Conservation (phyloP, 2,797 vertebrate species). For the Myotis vivesi region DNA sequence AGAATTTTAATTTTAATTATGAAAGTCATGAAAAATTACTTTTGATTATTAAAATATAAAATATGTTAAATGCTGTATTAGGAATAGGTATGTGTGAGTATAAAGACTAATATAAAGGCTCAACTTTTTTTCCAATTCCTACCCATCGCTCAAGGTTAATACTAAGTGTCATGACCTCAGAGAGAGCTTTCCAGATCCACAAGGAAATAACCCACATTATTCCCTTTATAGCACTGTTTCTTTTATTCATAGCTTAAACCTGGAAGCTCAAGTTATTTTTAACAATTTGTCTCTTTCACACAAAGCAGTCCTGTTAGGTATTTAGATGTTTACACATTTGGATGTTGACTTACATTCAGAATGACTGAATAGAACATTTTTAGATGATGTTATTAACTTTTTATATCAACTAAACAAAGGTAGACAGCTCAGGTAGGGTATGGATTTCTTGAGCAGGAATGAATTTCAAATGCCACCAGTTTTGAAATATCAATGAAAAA, state of each 20-base stretch:
- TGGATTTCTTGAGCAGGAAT: slow-evolving; percentile 54
- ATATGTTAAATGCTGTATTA: neutral
- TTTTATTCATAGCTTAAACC: neutral
- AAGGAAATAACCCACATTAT: neutral
- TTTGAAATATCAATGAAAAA: slow-evolving; percentile 60
- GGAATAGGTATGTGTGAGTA: neutral
- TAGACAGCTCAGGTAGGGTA: neutral
- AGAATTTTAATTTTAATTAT: slow-evolving; percentile 21
- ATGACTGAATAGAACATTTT: neutral
- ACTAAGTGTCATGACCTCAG: neutral
- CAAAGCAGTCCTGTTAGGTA: neutral
- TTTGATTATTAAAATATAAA: neutral
- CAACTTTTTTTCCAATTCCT: neutral
- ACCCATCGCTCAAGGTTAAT: neutral
- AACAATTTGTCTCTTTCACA: neutral
- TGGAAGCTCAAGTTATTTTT: neutral
- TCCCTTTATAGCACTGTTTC: neutral
- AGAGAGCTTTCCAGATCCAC: neutral
- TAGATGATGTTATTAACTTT: slow-evolving; percentile 45
- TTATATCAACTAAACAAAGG: neutral
- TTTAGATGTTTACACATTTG: neutral
- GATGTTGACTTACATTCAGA: neutral
- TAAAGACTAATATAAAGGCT: neutral
- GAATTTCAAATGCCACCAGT: slow-evolving; percentile 39
- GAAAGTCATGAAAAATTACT: neutral